Percentiles rank a stretch among this genome's conserved stretches.
phyloP scores from a whole-genome alignment of 2,113 vertebrate species.

The Gallinago media region DNA sequence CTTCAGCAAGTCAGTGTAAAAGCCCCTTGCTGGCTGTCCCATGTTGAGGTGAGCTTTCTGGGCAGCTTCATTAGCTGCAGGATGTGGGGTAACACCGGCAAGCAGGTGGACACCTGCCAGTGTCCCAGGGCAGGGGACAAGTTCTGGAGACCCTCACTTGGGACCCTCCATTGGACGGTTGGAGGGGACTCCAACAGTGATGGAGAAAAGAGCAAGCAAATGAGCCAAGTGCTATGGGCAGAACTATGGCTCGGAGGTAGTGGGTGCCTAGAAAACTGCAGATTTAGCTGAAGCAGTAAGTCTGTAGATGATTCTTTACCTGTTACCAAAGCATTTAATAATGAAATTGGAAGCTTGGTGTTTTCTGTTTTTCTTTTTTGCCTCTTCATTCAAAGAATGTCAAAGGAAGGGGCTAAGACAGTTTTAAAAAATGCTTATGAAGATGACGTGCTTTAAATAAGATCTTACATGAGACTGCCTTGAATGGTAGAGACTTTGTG shows the following conservation, averaged over 20 bases:
- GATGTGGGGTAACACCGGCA: neutral
- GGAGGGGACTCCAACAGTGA: rapidly evolving
- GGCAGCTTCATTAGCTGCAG: neutral
- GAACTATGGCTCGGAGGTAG: neutral
- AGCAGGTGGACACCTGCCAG: neutral
- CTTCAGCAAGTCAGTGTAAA: rapidly evolving
- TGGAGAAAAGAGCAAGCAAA: neutral
- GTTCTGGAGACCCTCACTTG: neutral
- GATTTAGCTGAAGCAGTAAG: neutral
- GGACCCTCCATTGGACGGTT: too few relatives aligned
- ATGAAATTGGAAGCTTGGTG: neutral
- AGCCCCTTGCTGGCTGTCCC: rapidly evolving
- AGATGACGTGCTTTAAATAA: neutral
- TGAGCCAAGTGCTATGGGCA: neutral
- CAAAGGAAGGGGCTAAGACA: neutral
- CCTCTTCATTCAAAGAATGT: neutral
- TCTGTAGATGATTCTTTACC: neutral
- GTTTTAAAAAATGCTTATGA: neutral
- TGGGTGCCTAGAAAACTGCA: neutral
- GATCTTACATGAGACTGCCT: neutral
- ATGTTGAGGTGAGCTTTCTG: rapidly evolving
- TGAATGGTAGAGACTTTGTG: neutral
- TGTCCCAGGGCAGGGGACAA: neutral
- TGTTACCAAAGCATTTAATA: neutral
- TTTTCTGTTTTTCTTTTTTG: neutral